These are phyloP conservation scores for Tachuris rubrigastra DNA, from an alignment of 2,113 vertebrate genomes.

Conservation along the genomic window DNA sequence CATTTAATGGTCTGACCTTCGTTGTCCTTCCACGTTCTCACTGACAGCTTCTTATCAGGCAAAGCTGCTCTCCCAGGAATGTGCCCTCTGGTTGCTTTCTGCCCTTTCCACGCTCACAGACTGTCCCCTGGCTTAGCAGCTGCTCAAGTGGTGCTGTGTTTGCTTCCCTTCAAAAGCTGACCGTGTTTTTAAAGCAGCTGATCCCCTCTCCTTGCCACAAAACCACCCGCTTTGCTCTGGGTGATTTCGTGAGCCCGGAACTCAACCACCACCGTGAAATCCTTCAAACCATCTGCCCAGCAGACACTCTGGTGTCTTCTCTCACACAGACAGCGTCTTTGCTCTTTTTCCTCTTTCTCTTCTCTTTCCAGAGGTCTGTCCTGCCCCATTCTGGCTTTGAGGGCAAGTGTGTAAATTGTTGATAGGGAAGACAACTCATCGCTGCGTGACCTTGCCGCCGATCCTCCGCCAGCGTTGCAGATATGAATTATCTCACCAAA, in stretches of 20 bases:
- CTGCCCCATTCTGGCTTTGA: not conserved
- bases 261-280: not conserved
- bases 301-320: not conserved
- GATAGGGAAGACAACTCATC: not conserved
- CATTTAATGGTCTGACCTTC: not conserved
- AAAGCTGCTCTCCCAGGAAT: fast-evolving
- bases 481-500: not conserved
- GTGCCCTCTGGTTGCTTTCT: not conserved
- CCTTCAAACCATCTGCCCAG: not conserved
- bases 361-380: not conserved
- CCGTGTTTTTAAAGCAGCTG: not conserved
- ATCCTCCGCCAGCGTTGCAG: not conserved
- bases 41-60: not conserved
- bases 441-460: not conserved
- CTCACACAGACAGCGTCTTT: not conserved
- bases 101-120: not conserved
- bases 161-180: not conserved
- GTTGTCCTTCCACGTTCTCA: not conserved
- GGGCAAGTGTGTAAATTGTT: not conserved
- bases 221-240: fast-evolving
- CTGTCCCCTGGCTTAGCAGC: not conserved
- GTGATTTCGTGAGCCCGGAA: not conserved
- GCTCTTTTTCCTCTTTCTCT: not conserved
- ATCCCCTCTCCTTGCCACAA: not conserved
- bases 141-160: not conserved